These are phyloP conservation scores for Meteorus colon DNA, from an alignment of 2,888 invertebrate genomes.

Conservation along the genomic window DNA sequence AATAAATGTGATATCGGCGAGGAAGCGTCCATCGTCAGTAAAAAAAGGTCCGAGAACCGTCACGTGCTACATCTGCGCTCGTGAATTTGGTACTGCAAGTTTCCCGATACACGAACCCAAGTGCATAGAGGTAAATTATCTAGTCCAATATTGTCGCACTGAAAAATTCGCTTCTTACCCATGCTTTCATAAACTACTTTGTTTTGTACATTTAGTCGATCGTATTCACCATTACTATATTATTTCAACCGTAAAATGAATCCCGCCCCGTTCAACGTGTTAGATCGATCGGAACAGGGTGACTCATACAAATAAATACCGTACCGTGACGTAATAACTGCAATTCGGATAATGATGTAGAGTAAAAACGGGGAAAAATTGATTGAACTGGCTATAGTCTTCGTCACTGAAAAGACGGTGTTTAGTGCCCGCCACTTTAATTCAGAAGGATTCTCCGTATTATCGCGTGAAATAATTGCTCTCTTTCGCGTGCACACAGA, in stretches of 20 bases:
- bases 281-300: background rate
- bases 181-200: slow-evolving; percentile 37
- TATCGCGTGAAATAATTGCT: background rate
- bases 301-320: slow-evolving; percentile 45
- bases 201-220: slow-evolving; percentile 15
- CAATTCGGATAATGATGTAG: background rate
- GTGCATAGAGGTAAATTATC: slow-evolving; percentile 75
- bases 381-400: background rate
- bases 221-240: background rate
- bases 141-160: slow-evolving; percentile 46
- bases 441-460: too few relatives aligned
- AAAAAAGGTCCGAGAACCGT: slow-evolving; percentile 67
- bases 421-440: too few relatives aligned
- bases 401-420: too few relatives aligned
- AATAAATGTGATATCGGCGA: slow-evolving; percentile 14
- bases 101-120: slow-evolving; percentile 81
- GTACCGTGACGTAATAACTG: slow-evolving; percentile 7
- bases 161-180: slow-evolving; percentile 6
- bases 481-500: slow-evolving; percentile 70
- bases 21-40: background rate
- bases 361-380: background rate
- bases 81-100: slow-evolving; percentile 80
- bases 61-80: slow-evolving; percentile 79
- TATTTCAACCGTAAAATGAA: slow-evolving; percentile 11
- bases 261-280: background rate